Evolutionary conservation across 2,888 invertebrate genomes (phyloP), one percentile per base, ranked within the genome.

Genomic region (Drosophila planitibia): DNA sequence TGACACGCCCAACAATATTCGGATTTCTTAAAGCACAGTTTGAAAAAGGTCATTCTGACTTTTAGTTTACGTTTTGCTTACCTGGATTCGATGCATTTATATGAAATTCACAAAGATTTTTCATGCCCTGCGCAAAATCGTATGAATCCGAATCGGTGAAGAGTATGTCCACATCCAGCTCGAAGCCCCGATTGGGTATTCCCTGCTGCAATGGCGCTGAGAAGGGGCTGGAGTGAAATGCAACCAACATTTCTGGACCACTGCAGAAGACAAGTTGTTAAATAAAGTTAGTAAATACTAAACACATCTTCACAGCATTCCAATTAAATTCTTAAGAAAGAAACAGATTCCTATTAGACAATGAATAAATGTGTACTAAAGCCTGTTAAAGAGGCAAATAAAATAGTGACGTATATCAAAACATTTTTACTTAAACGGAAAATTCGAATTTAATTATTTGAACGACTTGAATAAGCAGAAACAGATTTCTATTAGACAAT

Each of bases 91-190:
- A 96, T 33, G 97, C 96, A 91, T 96, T 96, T 71, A 97, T 95
- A 92, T 96, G 95, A 91, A 97, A 97, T 92, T 96, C 96, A 90
- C 97, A 97, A 51, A 92, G 80, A 91, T 93, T 93, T 67, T 93
- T 93, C 3, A 94, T 91, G 44, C 94, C 94, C 68, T 95, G 95
- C 4, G 97, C 97, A 91, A 97, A 97, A 92, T 98, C 97, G 59
- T 97, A 95, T 0, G 97, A 97, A 90, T 97, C 97, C 0, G 97
- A 97, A 91, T 98, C 97, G 1, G 97, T 96, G 91, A 97, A 97
- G 47, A 97, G 95, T 47, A 98, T 96, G 88, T 97, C 97, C n/a
- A 97, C 97, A 85, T 97, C 96, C 53, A 98, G 95, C 91, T 98
- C 98, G 89, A 98, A 97, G 66, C 97, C 97, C 5, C 97, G 94